Percentiles rank a stretch among this genome's conserved stretches.
Evolutionary conservation across 2,888 invertebrate species (phyloP).

Genomic region (Dryobota labecula): DNA sequence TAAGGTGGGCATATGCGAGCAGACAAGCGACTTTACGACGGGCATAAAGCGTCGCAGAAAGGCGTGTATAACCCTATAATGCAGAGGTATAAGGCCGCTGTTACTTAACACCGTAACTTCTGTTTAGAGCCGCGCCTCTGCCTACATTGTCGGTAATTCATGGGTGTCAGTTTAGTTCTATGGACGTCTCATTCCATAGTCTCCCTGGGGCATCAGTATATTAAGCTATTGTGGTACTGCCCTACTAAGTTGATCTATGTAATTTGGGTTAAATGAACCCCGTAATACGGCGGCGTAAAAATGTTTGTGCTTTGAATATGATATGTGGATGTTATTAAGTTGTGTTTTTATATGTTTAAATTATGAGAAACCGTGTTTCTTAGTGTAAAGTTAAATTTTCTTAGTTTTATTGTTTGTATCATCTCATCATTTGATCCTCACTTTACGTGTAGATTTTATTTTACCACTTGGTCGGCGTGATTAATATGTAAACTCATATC

Average conservation of each 20-base stretch:
- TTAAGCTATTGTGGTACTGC: slow-evolving; percentile 70
- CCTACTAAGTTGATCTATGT: slow-evolving; percentile 68
- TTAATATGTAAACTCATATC: no score
- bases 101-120: slow-evolving; percentile 86
- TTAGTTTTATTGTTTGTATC: not conserved
- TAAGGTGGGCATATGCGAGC: slow-evolving; percentile 74
- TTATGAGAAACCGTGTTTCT: slow-evolving; percentile 3
- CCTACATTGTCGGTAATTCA: slow-evolving; percentile 81
- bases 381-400: not conserved
- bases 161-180: slow-evolving; percentile 75
- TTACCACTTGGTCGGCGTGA: no score
- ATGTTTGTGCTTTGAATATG: slow-evolving; percentile 55
- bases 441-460: no score
- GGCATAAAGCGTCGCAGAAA: slow-evolving; percentile 79
- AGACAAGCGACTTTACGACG: slow-evolving; percentile 80
- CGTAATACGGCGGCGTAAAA: slow-evolving; percentile 62
- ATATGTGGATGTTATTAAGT: slow-evolving; percentile 28
- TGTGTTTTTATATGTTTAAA: slow-evolving; percentile 32
- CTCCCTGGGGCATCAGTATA: slow-evolving; percentile 66
- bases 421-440: no score
- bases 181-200: slow-evolving; percentile 76
- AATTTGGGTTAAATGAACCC: slow-evolving; percentile 68
- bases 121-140: slow-evolving; percentile 78
- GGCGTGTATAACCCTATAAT: slow-evolving; percentile 72
- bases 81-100: slow-evolving; percentile 73